Conservation (phyloP, 2,797 vertebrate species). For the Taeniopygia guttata region DNA sequence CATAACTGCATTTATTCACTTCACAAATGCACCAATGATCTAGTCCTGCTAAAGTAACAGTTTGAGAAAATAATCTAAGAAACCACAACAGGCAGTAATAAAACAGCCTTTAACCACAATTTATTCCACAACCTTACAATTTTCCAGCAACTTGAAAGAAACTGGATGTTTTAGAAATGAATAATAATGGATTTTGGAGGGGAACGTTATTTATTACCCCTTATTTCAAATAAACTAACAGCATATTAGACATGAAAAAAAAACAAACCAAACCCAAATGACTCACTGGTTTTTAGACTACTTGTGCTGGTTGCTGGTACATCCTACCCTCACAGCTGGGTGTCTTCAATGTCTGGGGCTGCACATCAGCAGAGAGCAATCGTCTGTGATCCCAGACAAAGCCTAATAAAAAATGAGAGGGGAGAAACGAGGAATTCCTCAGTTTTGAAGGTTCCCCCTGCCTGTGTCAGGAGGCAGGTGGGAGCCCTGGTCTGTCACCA, state of each 20-base stretch:
- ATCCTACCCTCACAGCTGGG: fast-evolving
- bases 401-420: background rate
- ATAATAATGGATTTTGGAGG: background rate
- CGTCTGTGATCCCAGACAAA: background rate
- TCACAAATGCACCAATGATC: background rate
- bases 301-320: background rate
- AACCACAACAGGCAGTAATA: background rate
- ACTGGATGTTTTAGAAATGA: background rate
- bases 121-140: background rate
- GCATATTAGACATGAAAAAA: background rate
- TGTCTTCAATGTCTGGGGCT: background rate
- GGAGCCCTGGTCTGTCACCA: background rate
- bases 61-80: background rate
- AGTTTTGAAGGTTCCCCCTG: background rate
- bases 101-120: background rate
- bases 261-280: background rate
- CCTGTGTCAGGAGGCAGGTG: background rate
- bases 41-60: background rate
- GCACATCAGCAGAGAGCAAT: background rate
- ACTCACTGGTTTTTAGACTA: background rate
- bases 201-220: background rate
- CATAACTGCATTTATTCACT: background rate
- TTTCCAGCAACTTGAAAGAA: conserved; percentile 4
- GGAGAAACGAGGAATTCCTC: background rate
- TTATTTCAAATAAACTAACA: background rate